Percentiles rank a stretch among this genome's conserved stretches.
These are phyloP conservation scores for Cordylochernes scorpioides DNA, from an alignment of 2,888 invertebrate species.

Conservation along the genomic window DNA sequence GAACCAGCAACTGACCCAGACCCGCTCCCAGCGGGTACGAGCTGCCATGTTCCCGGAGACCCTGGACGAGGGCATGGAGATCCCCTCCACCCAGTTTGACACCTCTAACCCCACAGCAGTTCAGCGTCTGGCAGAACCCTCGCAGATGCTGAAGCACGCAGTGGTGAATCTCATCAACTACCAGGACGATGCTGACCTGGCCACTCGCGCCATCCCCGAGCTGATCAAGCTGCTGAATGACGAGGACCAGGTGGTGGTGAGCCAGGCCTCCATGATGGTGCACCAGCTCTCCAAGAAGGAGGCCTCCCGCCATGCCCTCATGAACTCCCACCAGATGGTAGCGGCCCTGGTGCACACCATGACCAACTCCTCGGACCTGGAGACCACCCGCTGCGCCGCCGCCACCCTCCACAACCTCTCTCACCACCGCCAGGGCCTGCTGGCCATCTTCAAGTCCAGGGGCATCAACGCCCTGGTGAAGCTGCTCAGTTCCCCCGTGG, in stretches of 20 bases:
- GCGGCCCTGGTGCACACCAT: conserved; percentile 80
- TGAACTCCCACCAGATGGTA: conserved; percentile 63
- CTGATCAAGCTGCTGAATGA: conserved; percentile 77
- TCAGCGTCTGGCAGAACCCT: conserved; percentile 76
- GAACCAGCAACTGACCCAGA: conserved; percentile 81
- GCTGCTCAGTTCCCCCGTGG: conserved; percentile 71
- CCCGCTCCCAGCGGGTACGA: conserved; percentile 77
- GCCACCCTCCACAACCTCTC: conserved; percentile 92
- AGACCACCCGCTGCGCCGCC: conserved; percentile 84
- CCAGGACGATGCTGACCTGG: conserved; percentile 25
- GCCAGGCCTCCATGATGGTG: conserved; percentile 95
- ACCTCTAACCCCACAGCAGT: conserved; percentile 82
- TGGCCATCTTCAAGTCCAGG: conserved; percentile 92
- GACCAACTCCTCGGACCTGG: conserved; percentile 76
- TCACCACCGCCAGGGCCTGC: conserved; percentile 76
- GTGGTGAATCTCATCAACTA: conserved; percentile 93
- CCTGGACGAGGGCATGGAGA: conserved; percentile 79
- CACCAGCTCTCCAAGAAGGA: conserved; percentile 97
- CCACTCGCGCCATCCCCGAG: conserved; percentile 43
- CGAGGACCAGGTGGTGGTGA: conserved; percentile 83
- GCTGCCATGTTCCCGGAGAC: conserved; percentile 98
- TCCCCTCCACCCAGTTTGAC: conserved; percentile 82
- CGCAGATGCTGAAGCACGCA: conserved; percentile 69
- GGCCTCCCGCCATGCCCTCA: conserved; percentile 63
- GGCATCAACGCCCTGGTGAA: conserved; percentile 93